Evolutionary conservation across 2,113 vertebrate species (phyloP), one percentile per base, ranked within the genome.

Genomic region (Illadopsis cleaveri): DNA sequence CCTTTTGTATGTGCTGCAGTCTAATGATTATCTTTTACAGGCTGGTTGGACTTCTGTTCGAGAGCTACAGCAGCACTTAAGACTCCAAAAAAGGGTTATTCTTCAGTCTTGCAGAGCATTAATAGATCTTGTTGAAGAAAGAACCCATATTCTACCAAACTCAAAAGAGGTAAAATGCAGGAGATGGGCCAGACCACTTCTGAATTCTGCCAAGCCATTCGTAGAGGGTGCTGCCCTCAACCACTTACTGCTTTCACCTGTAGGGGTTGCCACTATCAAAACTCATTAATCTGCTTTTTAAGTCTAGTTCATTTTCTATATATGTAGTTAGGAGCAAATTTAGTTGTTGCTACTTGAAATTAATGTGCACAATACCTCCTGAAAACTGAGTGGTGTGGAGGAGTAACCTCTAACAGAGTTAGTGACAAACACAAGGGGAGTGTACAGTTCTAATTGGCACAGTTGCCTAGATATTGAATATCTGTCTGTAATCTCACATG

Each of bases 61-160:
- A 97, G 97, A 99, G 65, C 96, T 99, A 68, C 97, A 98, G 75
- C 92, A 98, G 53, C 98, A 99, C 94, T 88, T 98, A 85, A 38
- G 90, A 73, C 96, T 98, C 91, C 99, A 99, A 96, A 98, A 98
- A 51, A 97, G 89, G 82, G 96, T 99, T 64, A 78, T 99, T 38
- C 96, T 96, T 91, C 98, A 98, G 91, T 99, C 98, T 31, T 97
- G 98, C 65, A 97, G 88, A 90, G 98, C 97, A 64, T 98, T 99
- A 27, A 87, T 96, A 80, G 97, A 98, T 56, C 93, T 98, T 48
- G 82, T 98, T 75, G 98, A 98, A 75, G 98, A 91, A 82, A 97
- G 96, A 85, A 87, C 97, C 42, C 89, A 97, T 65, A 21, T 86
- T 75, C 50, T 98, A 25, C 96, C 97, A 48, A 88, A 61, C 33